phyloP scores from a whole-genome alignment of 2,888 invertebrate species.

The Coleophora deauratella region DNA sequence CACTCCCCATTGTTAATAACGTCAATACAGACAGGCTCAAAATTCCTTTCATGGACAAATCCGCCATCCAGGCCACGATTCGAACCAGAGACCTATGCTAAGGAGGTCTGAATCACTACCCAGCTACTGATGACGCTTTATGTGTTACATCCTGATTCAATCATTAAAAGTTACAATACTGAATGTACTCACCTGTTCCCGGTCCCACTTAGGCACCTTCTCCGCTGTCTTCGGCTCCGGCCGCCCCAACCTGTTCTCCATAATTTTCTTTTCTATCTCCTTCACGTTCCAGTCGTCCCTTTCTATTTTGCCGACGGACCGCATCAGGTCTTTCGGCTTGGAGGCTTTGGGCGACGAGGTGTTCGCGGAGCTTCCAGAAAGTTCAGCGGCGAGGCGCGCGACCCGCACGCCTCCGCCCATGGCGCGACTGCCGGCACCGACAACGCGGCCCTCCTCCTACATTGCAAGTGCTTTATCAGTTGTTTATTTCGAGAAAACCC shows the following conservation, averaged over 20 bases:
- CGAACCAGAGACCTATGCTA: too few species aligned
- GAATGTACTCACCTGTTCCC: constrained; percentile 76
- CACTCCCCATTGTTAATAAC: too few species aligned
- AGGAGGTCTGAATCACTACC: too few species aligned
- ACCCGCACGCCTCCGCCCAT: constrained; percentile 50
- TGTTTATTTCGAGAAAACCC: too few species aligned
- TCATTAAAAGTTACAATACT: too few species aligned
- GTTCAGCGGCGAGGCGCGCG: constrained; percentile 79
- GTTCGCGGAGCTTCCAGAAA: constrained; percentile 75
- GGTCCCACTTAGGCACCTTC: constrained; percentile 93
- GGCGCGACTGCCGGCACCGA: constrained; percentile 43
- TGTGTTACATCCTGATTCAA: too few species aligned
- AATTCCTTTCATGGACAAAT: too few species aligned
- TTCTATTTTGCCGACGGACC: constrained; percentile 92
- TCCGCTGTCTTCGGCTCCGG: constrained; percentile 77
- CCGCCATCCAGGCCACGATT: too few species aligned
- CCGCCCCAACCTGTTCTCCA: constrained; percentile 81
- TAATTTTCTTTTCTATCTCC: constrained; percentile 91
- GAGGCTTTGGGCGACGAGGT: constrained; percentile 67
- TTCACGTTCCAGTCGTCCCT: constrained; percentile 93
- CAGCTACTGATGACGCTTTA: too few species aligned
- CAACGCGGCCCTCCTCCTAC: constrained; percentile 55
- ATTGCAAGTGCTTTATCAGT: too few species aligned
- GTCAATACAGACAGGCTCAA: too few species aligned
- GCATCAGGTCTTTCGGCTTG: constrained; percentile 88